Base-by-base conservation (phyloP, 1,140 invertebrate genomes). In the Protaetia brevitarsis region DNA sequence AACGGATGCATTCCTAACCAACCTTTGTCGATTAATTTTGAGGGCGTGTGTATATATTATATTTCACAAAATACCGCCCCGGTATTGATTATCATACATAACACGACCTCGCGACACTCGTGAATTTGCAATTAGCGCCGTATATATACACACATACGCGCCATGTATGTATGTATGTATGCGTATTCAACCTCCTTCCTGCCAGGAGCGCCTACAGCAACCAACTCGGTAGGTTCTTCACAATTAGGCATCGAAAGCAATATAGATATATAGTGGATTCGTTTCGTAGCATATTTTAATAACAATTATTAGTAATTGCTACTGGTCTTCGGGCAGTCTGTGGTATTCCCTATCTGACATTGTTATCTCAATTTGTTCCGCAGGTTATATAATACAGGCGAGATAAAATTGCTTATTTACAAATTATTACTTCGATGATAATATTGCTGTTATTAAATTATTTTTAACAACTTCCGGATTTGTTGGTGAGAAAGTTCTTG, bases 21-120 rank as follows among this genome's bases (percentile, higher is more conserved):
- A n/a, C n/a, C n/a, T n/a, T n/a, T 37, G 34, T 37, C n/a, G 11
- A 8, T 13, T 37, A 37, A 37, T 37, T 37, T 37, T 37, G 34
- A 19, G 19, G 4, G 13, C 51, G 11, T 23, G 19, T 56, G 23
- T 27, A 56, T 27, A 19, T 21, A 56, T 37, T 37, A 37, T 37
- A 37, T 37, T 37, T 37, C 34, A 16, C 34, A 16, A 37, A 37
- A 37, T 16, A 2, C 34, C 34, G 34, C 16, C 34, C 34, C 13
- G 11, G 51, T 56, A 56, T 56, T 56, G 51, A 56, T 56, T 56
- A 56, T 56, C 19, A 56, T 21, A 56, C 51, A 56, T 37, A 37
- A 56, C 26, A 56, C 51, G 51, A 56, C 51, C 51, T 27, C 51
- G 51, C 26, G 51, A 56, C 51, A 56, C 26, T 56, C 51, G 19